Percentiles rank a stretch among this genome's conserved stretches.
Conservation (phyloP, 2,113 vertebrate genomes). For the Thryonomys swinderianus region DNA sequence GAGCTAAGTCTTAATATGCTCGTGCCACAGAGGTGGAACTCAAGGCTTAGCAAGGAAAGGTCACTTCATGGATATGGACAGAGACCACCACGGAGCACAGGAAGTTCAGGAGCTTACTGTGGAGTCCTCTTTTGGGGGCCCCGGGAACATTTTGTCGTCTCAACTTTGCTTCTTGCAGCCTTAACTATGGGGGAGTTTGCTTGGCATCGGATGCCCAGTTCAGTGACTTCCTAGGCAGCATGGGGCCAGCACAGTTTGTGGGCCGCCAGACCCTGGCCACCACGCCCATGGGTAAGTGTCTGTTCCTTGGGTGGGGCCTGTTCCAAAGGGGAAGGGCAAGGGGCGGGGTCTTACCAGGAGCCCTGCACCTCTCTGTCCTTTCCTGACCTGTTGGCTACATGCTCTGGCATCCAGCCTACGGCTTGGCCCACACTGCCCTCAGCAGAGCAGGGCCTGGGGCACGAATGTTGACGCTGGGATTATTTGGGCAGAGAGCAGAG, state of each 20-base stretch:
- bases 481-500: background rate
- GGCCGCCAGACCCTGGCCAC: constrained; percentile 98
- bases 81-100: accelerated
- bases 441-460: background rate
- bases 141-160: background rate
- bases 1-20: background rate
- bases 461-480: background rate
- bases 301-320: background rate
- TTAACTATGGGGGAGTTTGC: constrained; percentile 98
- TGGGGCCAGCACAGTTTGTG: constrained; percentile 98
- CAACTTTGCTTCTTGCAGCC: constrained; percentile 86
- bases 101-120: background rate
- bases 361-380: background rate
- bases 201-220: constrained; percentile 97
- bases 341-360: background rate
- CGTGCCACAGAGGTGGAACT: background rate
- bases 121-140: background rate
- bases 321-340: background rate
- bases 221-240: constrained; percentile 97
- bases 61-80: background rate
- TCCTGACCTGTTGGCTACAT: background rate
- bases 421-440: background rate
- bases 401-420: background rate
- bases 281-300: constrained; percentile 96
- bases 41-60: background rate